phyloP scores from a whole-genome alignment of 1,140 invertebrate genomes.

The Pachypeltis micranthus region DNA sequence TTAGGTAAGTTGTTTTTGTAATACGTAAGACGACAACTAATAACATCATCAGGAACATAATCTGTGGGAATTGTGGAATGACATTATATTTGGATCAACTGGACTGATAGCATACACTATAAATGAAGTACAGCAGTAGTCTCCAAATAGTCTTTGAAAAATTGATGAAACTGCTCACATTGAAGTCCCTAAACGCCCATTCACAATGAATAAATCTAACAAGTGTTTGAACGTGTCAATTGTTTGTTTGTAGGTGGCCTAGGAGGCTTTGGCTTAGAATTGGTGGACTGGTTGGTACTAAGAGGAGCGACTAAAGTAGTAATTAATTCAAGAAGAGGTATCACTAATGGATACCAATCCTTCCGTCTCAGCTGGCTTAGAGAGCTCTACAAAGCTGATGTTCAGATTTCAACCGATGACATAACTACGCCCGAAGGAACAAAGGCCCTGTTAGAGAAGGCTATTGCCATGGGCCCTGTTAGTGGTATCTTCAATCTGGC shows the following conservation, averaged over 20 bases:
- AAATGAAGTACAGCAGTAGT: too few relatives aligned
- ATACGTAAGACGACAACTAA: too few relatives aligned
- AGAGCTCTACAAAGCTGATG: conserved; percentile 39
- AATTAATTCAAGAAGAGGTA: conserved; percentile 64
- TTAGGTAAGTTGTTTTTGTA: too few relatives aligned
- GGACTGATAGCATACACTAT: too few relatives aligned
- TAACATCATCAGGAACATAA: too few relatives aligned
- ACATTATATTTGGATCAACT: too few relatives aligned
- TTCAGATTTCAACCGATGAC: conserved; percentile 39
- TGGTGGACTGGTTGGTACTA: conserved; percentile 73
- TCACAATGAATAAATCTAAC: too few relatives aligned
- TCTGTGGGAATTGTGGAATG: too few relatives aligned
- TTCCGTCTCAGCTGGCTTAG: conserved; percentile 43
- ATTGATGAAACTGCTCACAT: too few relatives aligned
- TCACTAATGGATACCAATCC: conserved; percentile 68
- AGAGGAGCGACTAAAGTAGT: conserved; percentile 67
- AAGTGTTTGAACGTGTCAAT: too few relatives aligned
- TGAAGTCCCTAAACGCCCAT: too few relatives aligned
- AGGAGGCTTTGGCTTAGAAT: conserved; percentile 83
- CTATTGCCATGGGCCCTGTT: conserved; percentile 46
- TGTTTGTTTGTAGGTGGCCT: conserved; percentile 57
- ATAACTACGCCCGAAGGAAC: conserved; percentile 38
- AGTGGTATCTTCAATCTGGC: conserved; percentile 71
- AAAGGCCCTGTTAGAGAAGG: conserved; percentile 44
- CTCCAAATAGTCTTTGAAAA: too few relatives aligned